Evolutionary conservation across 2,888 invertebrate genomes (phyloP), one percentile per base, ranked within the genome.

Genomic region (Hylaea fasciaria): DNA sequence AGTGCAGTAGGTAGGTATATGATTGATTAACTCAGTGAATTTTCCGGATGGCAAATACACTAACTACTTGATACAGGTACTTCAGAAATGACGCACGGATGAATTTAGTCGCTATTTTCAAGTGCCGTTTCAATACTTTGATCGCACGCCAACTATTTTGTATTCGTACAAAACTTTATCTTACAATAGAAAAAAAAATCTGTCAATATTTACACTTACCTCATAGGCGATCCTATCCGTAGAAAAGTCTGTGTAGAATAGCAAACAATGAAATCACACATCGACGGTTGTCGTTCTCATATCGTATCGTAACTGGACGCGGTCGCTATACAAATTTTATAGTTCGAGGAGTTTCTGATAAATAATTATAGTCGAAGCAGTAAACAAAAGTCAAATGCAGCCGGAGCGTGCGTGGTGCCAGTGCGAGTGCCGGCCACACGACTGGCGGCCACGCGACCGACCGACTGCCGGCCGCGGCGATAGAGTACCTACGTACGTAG

Each of bases 401-500:
- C 37, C 22, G 32, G 43, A 22, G 53, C 48, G 57, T 52, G 48
- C 62, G 62, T 57, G 59, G 29, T 43, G 57, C 50, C 46, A 39
- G 59, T 46, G 14, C 54, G 57, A 57, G 51, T 37, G 57, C 71
- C 80, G 81, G 81, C 81, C 78, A 72, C 65, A 80, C 81, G 82
- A 86, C 86, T 84, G 86, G 10, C 29, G 2, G 14, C 2, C 8
- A n/a, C n/a, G n/a, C n/a, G n/a, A n/a, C n/a, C 9, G 12, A 22
- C 7, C 12, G 2, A 22, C 77, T n/a, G 7, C 55, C 48, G 56
- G 35, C 59, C 5, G 39, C 41, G 40, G 8, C 13, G n/a, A n/a
- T n/a, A n/a, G n/a, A n/a, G n/a, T n/a, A n/a, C n/a, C n/a, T n/a
- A n/a, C n/a, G n/a, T n/a, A n/a, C n/a, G n/a, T n/a, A n/a, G 17